phyloP scores from a whole-genome alignment of 2,797 vertebrate genomes.

The Arrhamphus sclerolepis region DNA sequence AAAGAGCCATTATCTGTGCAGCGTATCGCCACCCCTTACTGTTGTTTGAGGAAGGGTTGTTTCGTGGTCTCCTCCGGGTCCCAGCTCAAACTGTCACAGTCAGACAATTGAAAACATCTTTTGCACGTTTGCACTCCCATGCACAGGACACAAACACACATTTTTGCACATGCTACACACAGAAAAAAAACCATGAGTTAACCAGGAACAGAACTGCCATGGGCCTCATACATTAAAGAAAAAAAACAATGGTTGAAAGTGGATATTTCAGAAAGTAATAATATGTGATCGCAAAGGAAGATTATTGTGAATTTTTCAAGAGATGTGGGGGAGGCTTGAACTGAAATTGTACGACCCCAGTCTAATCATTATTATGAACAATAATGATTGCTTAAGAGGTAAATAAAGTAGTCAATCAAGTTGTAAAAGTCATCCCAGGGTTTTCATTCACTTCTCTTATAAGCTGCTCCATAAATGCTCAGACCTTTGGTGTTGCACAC shows the following conservation, averaged over 20 bases:
- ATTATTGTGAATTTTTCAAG: too few relatives aligned
- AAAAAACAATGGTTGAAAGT: neutral
- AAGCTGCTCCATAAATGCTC: too few relatives aligned
- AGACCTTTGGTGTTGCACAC: too few relatives aligned
- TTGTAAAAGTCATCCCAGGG: too few relatives aligned
- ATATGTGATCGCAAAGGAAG: too few relatives aligned
- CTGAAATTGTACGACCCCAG: neutral
- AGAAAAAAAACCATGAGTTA: neutral
- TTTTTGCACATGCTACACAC: neutral
- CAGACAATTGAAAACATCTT: slow-evolving; percentile 55
- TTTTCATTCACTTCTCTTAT: too few relatives aligned
- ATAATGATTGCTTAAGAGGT: neutral
- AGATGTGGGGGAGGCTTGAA: neutral
- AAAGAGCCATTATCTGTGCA: slow-evolving; percentile 63
- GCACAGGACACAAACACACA: slow-evolving; percentile 10
- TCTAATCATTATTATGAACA: neutral
- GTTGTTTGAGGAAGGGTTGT: slow-evolving; percentile 64
- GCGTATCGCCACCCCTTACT: slow-evolving; percentile 43
- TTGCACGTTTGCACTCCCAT: slow-evolving; percentile 22
- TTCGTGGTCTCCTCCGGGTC: slow-evolving; percentile 50
- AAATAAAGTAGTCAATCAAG: too few relatives aligned
- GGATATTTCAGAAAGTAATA: neutral
- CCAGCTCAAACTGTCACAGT: slow-evolving; percentile 67
- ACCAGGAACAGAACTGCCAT: neutral
- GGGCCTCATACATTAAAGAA: too few relatives aligned